phyloP scores from a whole-genome alignment of 2,888 invertebrate species.

The Drosophila anceps region DNA sequence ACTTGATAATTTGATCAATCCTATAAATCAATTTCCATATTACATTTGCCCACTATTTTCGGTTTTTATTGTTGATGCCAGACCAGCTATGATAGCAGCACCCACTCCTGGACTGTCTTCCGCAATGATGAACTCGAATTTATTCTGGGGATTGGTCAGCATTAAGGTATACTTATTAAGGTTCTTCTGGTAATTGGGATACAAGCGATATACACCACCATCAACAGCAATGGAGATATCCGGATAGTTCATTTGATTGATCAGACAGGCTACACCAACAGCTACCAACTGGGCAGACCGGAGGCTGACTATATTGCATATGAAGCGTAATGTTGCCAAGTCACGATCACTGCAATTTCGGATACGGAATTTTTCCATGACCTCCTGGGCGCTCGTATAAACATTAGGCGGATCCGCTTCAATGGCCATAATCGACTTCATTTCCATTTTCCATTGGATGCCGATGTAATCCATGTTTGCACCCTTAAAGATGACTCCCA shows the following conservation, averaged over 20 bases:
- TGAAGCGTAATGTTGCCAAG: conserved; percentile 94
- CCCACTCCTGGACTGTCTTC: conserved; percentile 72
- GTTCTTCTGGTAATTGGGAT: conserved; percentile 42
- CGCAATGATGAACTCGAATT: conserved; percentile 50
- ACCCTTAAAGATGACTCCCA: conserved; percentile 86
- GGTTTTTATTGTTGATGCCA: conserved; percentile 86
- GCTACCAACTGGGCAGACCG: conserved; percentile 96
- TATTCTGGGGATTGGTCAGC: conserved; percentile 29
- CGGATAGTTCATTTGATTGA: conserved; percentile 53
- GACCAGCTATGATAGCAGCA: conserved; percentile 76
- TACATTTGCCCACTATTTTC: background rate
- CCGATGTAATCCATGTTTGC: conserved; percentile 43
- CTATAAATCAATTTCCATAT: background rate
- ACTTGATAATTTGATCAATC: background rate
- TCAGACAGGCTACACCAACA: conserved; percentile 89
- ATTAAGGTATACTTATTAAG: conserved; percentile 27
- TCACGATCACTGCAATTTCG: conserved; percentile 91
- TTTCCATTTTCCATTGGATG: conserved; percentile 90
- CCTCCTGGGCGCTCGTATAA: conserved; percentile 91
- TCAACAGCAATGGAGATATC: conserved; percentile 54
- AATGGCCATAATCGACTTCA: conserved; percentile 98
- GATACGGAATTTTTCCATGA: conserved; percentile 91
- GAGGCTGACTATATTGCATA: conserved; percentile 94
- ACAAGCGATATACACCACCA: conserved; percentile 66
- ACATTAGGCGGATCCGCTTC: conserved; percentile 93